Percentiles rank a stretch among this genome's conserved stretches.
Evolutionary conservation across 2,113 vertebrate genomes (phyloP).

Genomic region (Delphinapterus leucas): DNA sequence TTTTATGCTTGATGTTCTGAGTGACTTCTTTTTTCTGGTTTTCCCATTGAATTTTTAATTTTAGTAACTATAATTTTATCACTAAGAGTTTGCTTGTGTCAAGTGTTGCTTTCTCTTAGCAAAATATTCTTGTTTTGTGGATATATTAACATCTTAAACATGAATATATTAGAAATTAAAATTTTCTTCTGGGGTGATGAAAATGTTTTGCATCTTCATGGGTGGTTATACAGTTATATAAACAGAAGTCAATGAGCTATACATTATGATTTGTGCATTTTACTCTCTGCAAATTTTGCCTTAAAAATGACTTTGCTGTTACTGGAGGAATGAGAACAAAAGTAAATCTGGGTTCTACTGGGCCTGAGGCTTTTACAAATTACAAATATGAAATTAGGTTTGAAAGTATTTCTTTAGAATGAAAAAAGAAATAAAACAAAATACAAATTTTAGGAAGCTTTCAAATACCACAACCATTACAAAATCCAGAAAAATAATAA

Average conservation of each 20-base stretch:
- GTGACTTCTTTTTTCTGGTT: background rate
- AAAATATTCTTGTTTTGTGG: background rate
- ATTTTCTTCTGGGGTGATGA: background rate
- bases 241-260: background rate
- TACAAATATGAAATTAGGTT: background rate
- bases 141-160: background rate
- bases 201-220: background rate
- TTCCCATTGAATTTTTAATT: background rate
- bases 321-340: background rate
- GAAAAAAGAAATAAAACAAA: constrained; percentile 3
- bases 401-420: constrained; percentile 9
- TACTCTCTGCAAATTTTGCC: background rate
- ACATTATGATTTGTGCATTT: background rate
- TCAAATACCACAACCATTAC: background rate
- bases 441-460: background rate
- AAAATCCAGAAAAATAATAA: background rate
- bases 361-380: background rate
- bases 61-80: constrained; percentile 5
- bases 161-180: background rate
- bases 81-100: background rate
- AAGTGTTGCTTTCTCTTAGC: background rate
- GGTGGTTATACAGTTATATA: background rate
- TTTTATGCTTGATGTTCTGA: background rate
- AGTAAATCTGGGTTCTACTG: background rate
- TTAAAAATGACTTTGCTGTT: background rate